A percentile compares a stretch with the other conserved stretches of the same genome.
Evolutionary conservation across 2,113 vertebrate species (phyloP).

Genomic region (Ailuropoda melanoleuca): DNA sequence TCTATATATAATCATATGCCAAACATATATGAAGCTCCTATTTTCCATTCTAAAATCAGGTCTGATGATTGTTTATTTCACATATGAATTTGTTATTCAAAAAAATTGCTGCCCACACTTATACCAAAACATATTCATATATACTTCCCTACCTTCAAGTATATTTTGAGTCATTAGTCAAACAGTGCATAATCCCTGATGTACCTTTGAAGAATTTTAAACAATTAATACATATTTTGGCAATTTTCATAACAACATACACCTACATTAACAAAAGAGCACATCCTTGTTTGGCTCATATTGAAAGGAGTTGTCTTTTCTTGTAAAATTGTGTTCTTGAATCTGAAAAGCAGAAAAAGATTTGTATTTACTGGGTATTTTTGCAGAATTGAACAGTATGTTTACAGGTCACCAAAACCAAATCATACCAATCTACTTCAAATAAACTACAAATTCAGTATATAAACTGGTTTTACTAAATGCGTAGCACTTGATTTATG

Average conservation of each 20-base stretch:
- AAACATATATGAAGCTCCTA: background rate
- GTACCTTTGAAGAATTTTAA: background rate
- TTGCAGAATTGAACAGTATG: background rate
- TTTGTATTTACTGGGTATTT: background rate
- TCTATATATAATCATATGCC: background rate
- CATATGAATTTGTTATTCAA: background rate
- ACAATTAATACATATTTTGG: background rate
- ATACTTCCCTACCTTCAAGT: background rate
- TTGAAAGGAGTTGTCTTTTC: background rate
- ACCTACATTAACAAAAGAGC: background rate
- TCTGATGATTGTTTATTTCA: background rate
- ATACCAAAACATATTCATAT: background rate
- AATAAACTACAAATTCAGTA: background rate
- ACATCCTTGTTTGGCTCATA: background rate
- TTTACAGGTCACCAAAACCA: background rate
- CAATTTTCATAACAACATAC: background rate
- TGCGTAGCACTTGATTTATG: background rate
- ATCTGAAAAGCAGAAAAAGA: background rate
- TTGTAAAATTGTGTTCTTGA: background rate
- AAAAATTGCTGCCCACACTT: background rate
- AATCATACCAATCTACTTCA: background rate
- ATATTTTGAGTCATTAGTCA: background rate
- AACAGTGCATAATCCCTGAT: background rate
- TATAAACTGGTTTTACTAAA: background rate
- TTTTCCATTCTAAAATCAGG: background rate